These are phyloP conservation scores for Musca vetustissima DNA, from an alignment of 1,140 invertebrate genomes.

Conservation along the genomic window DNA sequence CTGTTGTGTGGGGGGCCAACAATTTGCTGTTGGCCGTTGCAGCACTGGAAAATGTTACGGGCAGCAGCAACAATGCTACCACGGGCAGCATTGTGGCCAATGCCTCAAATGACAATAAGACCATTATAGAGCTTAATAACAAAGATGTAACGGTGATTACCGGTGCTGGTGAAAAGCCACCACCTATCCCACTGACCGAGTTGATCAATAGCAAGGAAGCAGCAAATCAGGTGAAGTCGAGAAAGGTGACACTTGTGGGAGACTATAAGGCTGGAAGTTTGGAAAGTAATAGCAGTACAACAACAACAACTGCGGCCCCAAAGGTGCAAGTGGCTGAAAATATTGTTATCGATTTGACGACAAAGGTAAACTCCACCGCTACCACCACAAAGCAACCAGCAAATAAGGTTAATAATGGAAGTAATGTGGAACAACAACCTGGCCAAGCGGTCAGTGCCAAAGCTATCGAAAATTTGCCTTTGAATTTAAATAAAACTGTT, in stretches of 20 bases:
- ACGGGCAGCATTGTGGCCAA: not conserved
- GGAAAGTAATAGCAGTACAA: not conserved
- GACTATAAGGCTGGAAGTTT: not conserved
- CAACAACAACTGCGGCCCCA: not conserved
- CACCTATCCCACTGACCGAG: not conserved
- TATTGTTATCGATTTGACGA: not conserved
- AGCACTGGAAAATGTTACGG: not conserved
- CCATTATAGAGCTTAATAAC: constrained; percentile 3
- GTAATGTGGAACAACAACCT: too few species aligned
- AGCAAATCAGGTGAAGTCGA: not conserved
- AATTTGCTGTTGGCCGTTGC: not conserved
- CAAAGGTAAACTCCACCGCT: too few species aligned
- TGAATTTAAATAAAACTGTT: too few species aligned
- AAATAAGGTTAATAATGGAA: too few species aligned
- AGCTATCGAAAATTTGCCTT: too few species aligned
- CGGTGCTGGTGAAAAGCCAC: not conserved
- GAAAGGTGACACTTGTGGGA: not conserved
- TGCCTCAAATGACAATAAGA: not conserved
- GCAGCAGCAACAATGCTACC: not conserved
- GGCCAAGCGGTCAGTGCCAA: too few species aligned
- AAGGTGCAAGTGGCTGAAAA: not conserved
- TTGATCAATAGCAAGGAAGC: not conserved
- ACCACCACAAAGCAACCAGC: too few species aligned
- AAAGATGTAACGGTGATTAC: constrained; percentile 13
- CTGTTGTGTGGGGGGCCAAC: not conserved